Base-by-base conservation (phyloP, 2,888 invertebrate genomes). In the Lasiommata megera region DNA sequence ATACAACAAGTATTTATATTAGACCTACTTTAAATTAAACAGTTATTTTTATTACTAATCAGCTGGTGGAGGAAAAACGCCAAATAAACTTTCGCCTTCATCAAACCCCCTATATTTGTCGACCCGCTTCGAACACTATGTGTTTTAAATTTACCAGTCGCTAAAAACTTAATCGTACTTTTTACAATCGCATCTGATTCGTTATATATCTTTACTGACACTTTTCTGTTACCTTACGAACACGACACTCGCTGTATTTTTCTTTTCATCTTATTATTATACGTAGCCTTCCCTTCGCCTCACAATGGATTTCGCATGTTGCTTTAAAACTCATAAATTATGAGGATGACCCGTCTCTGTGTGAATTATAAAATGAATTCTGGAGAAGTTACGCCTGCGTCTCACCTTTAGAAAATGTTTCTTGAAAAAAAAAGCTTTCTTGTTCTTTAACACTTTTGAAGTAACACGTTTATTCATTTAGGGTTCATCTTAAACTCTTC, bases 311-410 rank as follows among this genome's bases (percentile, higher is more conserved):
- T 17, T 17, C 40, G 34, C 11, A 11, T 34, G 34, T 34, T 34
- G 34, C 34, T 34, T 34, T 11, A 34, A 34, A 34, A 34, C 34
- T 34, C 34, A 34, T 34, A 34, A 34, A 34, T 34, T 34, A 34
- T 34, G 34, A 34, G 11, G 3, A 38, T 47, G 38, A 46, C 38
- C 36, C 23, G 28, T 41, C 3, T 18, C 14, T 37, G 40, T 41
- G 53, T 54, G 41, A 54, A 58, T 58, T 54, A 47, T 58, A 48
- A 41, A 48, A 7, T 54, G 36, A 43, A 53, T 58, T 58, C 36
- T 50, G 14, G 38, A 54, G 14, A 46, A 29, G 5, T 23, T 2
- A 23, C 23, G 23, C 23, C 23, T 3, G 29, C 31, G 11, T 34
- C 11, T 34, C 34, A 11, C 3, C 34, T 34, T 34, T 1, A 1